Evolutionary conservation across 2,797 vertebrate species (phyloP), one percentile per base, ranked within the genome.

Genomic region (Steatocranus sp.): DNA sequence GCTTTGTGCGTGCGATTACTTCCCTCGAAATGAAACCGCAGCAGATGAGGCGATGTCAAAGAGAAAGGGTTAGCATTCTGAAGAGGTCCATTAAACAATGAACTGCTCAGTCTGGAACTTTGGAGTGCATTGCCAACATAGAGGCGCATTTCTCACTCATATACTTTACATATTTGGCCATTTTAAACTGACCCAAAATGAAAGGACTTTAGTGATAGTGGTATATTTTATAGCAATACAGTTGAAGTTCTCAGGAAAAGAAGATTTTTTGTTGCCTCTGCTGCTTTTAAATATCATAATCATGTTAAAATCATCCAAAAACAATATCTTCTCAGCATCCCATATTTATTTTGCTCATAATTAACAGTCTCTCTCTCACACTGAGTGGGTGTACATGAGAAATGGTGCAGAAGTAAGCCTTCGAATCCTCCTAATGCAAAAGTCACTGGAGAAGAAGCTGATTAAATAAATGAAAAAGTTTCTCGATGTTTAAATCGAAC

Each of bases 271-370:
- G 84, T 76, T 34, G 54, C 58, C 34, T 34, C 11, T 46, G 83
- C 58, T 6, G 11, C 18, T 36, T 63, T 51, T 79, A 76, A 87
- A 77, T 50, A 61, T 85, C 14, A 76, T 48, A 73, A 63, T 83
- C 46, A 76, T 56, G 76, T 86, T 76, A 68, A 90, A 91, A 84
- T 83, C 85, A 75, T 82, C 3, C 73, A 74, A 86, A 83, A 84
- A 81, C 38, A 49, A 51, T 18, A 73, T 73, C 56, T 56, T 46
- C 78, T 61, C 75, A 75, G 12, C 46, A 46, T n/a, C 38, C 32
- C 32, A 7, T 38, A 80, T 87, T 86, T 63, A 78, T 88, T 89
- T 84, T 78, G 20, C 77, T 78, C 20, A 83, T 86, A 86, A 86
- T 86, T 76, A 87, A 83, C 43, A 51, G 68, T 34, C 15, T 17